Evolutionary conservation across 1,140 invertebrate genomes (phyloP).

Genomic region (Drosophila busckii): DNA sequence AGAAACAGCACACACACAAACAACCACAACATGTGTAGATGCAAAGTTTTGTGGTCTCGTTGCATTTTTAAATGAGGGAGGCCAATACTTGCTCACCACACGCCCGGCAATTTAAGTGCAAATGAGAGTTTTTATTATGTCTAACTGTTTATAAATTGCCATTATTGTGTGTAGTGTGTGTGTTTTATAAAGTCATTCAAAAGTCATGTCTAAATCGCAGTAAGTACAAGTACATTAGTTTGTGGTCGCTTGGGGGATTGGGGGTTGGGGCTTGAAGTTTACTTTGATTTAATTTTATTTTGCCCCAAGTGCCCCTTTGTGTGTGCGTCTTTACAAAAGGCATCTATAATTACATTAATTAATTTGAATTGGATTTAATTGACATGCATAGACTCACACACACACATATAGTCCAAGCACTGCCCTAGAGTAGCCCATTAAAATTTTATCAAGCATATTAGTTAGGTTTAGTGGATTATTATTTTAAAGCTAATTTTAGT

Average conservation of each 20-base stretch:
- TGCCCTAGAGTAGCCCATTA: constrained; percentile 5
- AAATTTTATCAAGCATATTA: constrained; percentile 3
- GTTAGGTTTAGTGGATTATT: not conserved
- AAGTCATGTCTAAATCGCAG: no score
- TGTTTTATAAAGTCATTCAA: no score
- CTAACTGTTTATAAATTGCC: no score
- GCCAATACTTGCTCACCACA: no score
- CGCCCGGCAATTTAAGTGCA: no score
- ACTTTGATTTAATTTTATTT: constrained; percentile 16
- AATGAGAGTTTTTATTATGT: no score
- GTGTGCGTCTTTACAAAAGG: constrained; percentile 6
- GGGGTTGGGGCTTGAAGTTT: no score
- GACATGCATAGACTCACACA: constrained; percentile 18
- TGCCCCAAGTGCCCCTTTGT: constrained; percentile 28
- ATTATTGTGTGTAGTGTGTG: no score
- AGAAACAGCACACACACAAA: constrained; percentile 14
- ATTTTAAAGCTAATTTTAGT: constrained; percentile 7
- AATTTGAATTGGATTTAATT: constrained; percentile 67
- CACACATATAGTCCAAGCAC: constrained; percentile 1
- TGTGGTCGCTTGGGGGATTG: no score
- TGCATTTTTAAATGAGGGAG: no score
- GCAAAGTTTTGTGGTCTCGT: no score
- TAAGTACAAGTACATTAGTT: no score
- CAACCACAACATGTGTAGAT: constrained; percentile 18
- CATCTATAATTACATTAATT: constrained; percentile 52